Evolutionary conservation across 2,888 invertebrate genomes (phyloP).

Genomic region (Ganaspis brasiliensis): DNA sequence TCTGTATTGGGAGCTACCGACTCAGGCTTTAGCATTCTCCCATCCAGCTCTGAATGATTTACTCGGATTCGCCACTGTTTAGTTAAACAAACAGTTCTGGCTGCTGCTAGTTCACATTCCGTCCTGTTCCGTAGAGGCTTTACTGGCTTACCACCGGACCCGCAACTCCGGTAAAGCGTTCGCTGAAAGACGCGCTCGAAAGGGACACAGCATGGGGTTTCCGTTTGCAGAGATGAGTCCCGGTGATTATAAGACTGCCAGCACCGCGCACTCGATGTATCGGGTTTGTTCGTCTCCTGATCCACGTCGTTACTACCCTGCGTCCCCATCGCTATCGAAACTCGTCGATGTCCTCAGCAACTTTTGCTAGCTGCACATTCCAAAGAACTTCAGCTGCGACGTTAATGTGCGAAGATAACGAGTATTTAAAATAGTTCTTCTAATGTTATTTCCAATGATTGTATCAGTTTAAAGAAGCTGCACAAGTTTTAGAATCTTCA

Average conservation of each 20-base stretch:
- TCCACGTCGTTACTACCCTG: slow-evolving; percentile 59
- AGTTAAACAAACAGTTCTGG: slow-evolving; percentile 46
- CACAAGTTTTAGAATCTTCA: not conserved
- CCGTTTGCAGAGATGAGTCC: slow-evolving; percentile 72
- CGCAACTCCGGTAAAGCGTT: slow-evolving; percentile 23
- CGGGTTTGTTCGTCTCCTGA: slow-evolving; percentile 56
- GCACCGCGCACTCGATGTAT: slow-evolving; percentile 54
- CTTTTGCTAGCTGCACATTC: slow-evolving; percentile 3
- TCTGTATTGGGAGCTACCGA: slow-evolving; percentile 58
- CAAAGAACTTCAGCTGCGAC: not conserved
- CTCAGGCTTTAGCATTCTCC: slow-evolving; percentile 51
- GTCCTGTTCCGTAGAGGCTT: slow-evolving; percentile 49
- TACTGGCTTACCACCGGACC: slow-evolving; percentile 48
- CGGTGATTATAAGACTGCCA: slow-evolving; percentile 69
- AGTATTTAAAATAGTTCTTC: slow-evolving; percentile 12
- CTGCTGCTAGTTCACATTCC: slow-evolving; percentile 55
- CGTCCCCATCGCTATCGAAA: slow-evolving; percentile 51
- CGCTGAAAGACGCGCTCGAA: slow-evolving; percentile 43
- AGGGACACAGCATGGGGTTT: slow-evolving; percentile 66
- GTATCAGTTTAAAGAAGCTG: not conserved
- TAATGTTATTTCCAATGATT: not conserved
- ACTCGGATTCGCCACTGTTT: slow-evolving; percentile 53
- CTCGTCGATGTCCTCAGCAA: slow-evolving; percentile 40
- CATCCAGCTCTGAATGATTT: slow-evolving; percentile 56
- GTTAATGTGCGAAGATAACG: slow-evolving; percentile 23